phyloP scores from a whole-genome alignment of 2,888 invertebrate genomes.

The Luperina testacea region DNA sequence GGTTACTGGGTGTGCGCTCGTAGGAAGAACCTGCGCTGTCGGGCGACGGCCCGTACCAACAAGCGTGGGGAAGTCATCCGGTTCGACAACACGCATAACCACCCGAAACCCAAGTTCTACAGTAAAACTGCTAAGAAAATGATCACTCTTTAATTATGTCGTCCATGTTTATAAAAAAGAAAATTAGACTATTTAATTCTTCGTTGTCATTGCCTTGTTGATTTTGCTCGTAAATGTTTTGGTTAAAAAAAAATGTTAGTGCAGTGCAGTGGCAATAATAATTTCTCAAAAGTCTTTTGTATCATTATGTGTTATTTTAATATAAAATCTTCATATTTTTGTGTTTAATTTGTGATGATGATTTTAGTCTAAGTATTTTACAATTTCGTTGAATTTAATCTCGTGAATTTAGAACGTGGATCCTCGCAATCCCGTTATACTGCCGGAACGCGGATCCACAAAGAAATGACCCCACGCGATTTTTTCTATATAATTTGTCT shows the following conservation, averaged over 20 bases:
- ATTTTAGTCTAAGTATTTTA: neutral
- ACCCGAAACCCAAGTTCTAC: constrained; percentile 80
- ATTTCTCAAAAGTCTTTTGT: neutral
- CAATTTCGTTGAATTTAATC: neutral
- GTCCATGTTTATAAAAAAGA: neutral
- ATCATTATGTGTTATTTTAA: constrained; percentile 1
- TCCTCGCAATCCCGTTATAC: neutral
- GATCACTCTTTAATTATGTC: constrained; percentile 67
- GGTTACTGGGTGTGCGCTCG: constrained; percentile 79
- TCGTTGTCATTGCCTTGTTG: neutral
- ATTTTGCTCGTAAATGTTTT: constrained; percentile 9
- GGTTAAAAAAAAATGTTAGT: neutral
- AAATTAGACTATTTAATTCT: neutral
- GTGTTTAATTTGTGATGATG: constrained; percentile 8
- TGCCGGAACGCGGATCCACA: neutral
- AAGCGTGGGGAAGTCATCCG: constrained; percentile 75
- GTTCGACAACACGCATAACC: constrained; percentile 76
- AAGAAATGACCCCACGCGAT: neutral
- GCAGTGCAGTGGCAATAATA: neutral
- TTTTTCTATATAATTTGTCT: neutral
- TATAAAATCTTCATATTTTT: neutral
- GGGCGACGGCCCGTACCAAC: constrained; percentile 81
- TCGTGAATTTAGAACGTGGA: neutral
- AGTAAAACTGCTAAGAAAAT: constrained; percentile 78
- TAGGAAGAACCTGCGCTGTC: constrained; percentile 70